Evolutionary conservation across 2,113 vertebrate genomes (phyloP), one percentile per base, ranked within the genome.

Genomic region (Fulica atra): DNA sequence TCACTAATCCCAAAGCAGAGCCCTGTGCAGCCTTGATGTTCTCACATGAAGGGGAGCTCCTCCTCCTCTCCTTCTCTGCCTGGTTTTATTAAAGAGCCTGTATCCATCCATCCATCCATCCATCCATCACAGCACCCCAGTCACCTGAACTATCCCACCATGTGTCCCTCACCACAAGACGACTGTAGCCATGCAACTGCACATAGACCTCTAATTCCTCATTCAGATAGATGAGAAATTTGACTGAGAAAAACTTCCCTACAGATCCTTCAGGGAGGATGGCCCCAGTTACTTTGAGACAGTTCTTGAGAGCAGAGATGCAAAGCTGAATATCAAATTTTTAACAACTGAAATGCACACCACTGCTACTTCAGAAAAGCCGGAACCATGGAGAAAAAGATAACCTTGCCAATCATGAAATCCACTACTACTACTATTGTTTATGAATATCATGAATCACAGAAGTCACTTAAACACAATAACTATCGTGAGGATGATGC

Each of bases 401-500:
- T 6, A 60, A n/a, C 17, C 10, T 86, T 9, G 25, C 64, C 20
- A 42, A 91, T 81, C 36, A 50, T 76, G 81, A 89, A 81, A 31
- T 8, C 7, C 35, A 57, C 69, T 73, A 61, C 20, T 71, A 78
- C 63, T 10, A 57, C 6, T 42, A 13, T 7, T 81, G 35, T 64
- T 87, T 84, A 89, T 60, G 9, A 26, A 70, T 31, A 81, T 6
- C 19, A 69, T n/a, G 16, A 69, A 69, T 54, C 59, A 87, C 25
- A 56, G 20, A 61, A 65, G 19, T 50, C 29, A 69, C 28, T 83
- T 86, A 23, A 69, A 51, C 65, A 69, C 4, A 20, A 57, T 54
- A 56, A 87, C 17, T 13, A 60, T 35, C 20, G 40, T 3, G 7
- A 81, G 48, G 60, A 89, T 1, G 2, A 77, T 0, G 0, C 36